These are phyloP conservation scores for Piprites chloris DNA, from an alignment of 2,113 vertebrate genomes.

Conservation along the genomic window DNA sequence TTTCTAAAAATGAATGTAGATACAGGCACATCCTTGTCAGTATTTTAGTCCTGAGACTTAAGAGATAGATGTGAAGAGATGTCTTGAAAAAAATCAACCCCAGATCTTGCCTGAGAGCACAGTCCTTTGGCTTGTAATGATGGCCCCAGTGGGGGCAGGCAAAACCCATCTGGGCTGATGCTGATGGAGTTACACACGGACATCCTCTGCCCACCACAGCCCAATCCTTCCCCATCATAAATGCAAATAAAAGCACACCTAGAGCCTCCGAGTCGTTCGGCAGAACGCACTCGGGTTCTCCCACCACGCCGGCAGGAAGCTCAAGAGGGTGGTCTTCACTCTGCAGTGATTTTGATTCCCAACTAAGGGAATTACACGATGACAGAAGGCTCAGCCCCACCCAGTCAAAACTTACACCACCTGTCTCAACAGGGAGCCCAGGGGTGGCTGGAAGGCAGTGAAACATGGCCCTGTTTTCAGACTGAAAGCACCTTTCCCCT, in stretches of 20 bases:
- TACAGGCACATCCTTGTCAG: background rate
- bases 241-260: background rate
- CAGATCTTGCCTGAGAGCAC: background rate
- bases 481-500: background rate
- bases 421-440: background rate
- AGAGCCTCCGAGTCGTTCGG: background rate
- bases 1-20: background rate
- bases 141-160: background rate
- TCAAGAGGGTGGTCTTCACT: background rate
- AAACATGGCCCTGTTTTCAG: background rate
- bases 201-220: background rate
- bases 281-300: background rate
- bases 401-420: background rate
- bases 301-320: background rate
- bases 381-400: background rate
- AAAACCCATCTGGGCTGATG: background rate
- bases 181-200: background rate
- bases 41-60: background rate
- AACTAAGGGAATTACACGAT: background rate
- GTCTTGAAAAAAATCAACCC: background rate
- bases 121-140: background rate
- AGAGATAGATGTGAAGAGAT: background rate
- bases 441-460: background rate
- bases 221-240: background rate
- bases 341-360: background rate